A percentile compares a stretch with the other conserved stretches of the same genome.
Evolutionary conservation across 2,797 vertebrate species (phyloP).

Genomic region (Kryptopterus vitreolus): DNA sequence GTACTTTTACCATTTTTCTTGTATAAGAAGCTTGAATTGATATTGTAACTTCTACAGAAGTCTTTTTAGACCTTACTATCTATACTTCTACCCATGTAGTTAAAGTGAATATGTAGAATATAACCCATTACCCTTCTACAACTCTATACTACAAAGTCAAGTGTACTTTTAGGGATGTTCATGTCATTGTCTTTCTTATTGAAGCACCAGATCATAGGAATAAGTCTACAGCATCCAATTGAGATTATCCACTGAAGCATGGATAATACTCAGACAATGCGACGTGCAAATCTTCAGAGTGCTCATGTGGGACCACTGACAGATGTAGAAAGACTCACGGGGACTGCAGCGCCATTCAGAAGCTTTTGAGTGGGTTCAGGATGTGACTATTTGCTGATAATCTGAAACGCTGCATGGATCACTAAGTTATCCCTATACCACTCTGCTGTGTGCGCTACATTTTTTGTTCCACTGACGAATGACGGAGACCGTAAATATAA

Average conservation of each 20-base stretch:
- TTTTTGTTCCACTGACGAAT: no score
- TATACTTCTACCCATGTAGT: no score
- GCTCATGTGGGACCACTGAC: neutral
- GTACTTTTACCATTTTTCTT: no score
- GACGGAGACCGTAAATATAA: no score
- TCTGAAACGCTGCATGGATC: neutral
- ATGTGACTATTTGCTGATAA: neutral
- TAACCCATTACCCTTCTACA: neutral
- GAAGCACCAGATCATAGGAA: neutral
- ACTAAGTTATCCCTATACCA: neutral
- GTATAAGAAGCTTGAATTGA: no score
- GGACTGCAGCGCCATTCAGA: neutral
- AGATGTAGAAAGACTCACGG: neutral
- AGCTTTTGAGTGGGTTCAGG: neutral
- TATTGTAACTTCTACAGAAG: no score
- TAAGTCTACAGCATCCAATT: neutral
- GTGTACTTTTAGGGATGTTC: neutral
- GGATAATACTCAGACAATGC: neutral
- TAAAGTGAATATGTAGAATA: neutral
- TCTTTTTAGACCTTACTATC: no score
- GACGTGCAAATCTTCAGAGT: neutral
- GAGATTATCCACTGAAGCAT: neutral
- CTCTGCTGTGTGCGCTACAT: neutral
- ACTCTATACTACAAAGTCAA: neutral
- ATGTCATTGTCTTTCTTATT: neutral